phyloP scores from a whole-genome alignment of 2,888 invertebrate genomes.

The Stenotaenia linearis region DNA sequence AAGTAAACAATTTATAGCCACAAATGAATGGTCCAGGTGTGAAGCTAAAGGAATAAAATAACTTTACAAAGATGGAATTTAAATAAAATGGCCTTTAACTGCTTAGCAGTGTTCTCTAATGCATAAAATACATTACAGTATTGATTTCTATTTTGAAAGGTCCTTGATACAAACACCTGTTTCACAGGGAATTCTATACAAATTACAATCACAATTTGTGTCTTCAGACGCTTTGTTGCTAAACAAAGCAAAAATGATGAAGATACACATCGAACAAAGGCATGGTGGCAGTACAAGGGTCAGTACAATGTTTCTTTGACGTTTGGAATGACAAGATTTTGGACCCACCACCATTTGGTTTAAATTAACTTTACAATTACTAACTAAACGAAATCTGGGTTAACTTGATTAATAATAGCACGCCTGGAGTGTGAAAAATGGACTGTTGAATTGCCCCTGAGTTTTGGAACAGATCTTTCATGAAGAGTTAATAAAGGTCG shows the following conservation, averaged over 20 bases:
- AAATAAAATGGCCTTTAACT: not conserved
- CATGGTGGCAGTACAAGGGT: not conserved
- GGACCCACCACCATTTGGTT: not conserved
- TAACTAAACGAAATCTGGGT: not conserved
- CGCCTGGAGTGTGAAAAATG: not conserved
- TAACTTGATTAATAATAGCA: not conserved
- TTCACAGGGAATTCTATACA: constrained; percentile 9
- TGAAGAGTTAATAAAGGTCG: too few relatives aligned
- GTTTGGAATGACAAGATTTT: not conserved
- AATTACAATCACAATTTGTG: not conserved
- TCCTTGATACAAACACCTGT: not conserved
- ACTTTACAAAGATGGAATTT: not conserved
- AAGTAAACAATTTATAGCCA: not conserved
- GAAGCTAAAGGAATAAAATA: not conserved
- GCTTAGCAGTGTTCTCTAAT: not conserved
- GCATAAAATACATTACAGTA: not conserved
- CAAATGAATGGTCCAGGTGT: too few relatives aligned
- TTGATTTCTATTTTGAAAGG: not conserved
- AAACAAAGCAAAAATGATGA: not conserved
- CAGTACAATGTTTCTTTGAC: not conserved
- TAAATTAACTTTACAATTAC: not conserved
- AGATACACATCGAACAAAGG: not conserved
- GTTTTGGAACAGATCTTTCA: not conserved
- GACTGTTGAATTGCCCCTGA: not conserved
- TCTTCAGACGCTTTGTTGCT: not conserved